Conservation (phyloP, 2,888 invertebrate species). For the Hecatera dysodea region DNA sequence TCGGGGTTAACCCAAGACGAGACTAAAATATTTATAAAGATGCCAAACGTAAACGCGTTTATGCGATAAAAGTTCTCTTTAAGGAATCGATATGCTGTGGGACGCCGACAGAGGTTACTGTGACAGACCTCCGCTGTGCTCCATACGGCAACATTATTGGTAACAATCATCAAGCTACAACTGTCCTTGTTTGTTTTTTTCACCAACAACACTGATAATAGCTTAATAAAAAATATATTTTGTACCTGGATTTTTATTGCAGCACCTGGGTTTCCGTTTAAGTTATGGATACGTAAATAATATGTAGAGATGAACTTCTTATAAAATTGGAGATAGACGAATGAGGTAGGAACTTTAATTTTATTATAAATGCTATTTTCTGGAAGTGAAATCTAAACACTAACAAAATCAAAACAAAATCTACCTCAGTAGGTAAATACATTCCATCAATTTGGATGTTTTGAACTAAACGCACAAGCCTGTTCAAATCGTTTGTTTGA, state of each 20-base stretch:
- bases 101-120: slow-evolving; percentile 35
- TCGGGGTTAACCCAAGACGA: slow-evolving; percentile 69
- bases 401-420: background rate
- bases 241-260: background rate
- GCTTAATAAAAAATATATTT: slow-evolving; percentile 24
- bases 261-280: background rate
- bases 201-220: slow-evolving; percentile 11
- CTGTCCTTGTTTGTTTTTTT: slow-evolving; percentile 33
- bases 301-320: background rate
- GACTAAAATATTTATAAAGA: slow-evolving; percentile 72
- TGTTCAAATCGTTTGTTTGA: slow-evolving; percentile 13
- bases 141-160: slow-evolving; percentile 37
- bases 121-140: slow-evolving; percentile 44
- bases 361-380: too few species aligned
- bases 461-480: background rate
- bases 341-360: background rate
- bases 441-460: slow-evolving; percentile 20
- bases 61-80: slow-evolving; percentile 50
- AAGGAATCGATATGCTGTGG: slow-evolving; percentile 55
- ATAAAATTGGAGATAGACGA: background rate
- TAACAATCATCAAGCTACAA: slow-evolving; percentile 36
- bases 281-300: too few species aligned
- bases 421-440: background rate
- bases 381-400: background rate
- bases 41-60: slow-evolving; percentile 62